Conservation (phyloP, 2,113 vertebrate species). For the Nibea albiflora region DNA sequence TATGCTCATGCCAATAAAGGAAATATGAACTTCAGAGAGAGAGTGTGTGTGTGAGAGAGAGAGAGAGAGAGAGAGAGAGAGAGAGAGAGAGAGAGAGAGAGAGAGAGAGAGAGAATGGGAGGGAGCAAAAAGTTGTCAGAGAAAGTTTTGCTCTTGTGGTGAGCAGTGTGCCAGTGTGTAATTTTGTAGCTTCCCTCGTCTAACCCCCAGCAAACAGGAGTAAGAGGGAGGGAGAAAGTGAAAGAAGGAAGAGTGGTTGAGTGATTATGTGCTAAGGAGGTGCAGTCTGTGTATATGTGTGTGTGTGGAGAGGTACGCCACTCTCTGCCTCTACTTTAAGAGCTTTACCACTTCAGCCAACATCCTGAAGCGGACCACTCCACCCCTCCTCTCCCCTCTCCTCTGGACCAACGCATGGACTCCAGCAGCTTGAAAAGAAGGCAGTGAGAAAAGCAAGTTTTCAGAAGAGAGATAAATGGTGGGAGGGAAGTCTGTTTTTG, state of each 20-base stretch:
- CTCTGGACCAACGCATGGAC: slow-evolving; percentile 58
- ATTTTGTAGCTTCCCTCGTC: slow-evolving; percentile 67
- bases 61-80: slow-evolving; percentile 33
- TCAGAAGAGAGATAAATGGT: slow-evolving; percentile 68
- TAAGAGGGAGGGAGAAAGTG: slow-evolving; percentile 57
- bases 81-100: not conserved
- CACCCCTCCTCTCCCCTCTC: slow-evolving; percentile 52
- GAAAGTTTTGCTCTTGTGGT: slow-evolving; percentile 60
- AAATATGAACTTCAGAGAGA: slow-evolving; percentile 8
- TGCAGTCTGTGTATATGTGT: slow-evolving; percentile 45
- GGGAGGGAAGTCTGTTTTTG: slow-evolving; percentile 57
- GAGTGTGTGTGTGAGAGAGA: slow-evolving; percentile 7
- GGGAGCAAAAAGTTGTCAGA: slow-evolving; percentile 41
- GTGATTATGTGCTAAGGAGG: slow-evolving; percentile 74
- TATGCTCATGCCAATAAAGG: not conserved
- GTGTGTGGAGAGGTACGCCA: slow-evolving; percentile 36
- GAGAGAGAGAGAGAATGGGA: slow-evolving; percentile 27
- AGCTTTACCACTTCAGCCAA: slow-evolving; percentile 72
- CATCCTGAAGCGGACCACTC: slow-evolving; percentile 70
- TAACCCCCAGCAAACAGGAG: slow-evolving; percentile 65
- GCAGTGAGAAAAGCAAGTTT: slow-evolving; percentile 63
- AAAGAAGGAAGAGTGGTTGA: slow-evolving; percentile 68
- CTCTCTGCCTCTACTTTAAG: slow-evolving; percentile 64
- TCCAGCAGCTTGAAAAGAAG: slow-evolving; percentile 52
- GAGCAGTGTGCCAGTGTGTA: slow-evolving; percentile 32